Evolutionary conservation across 2,113 vertebrate genomes (phyloP).

Genomic region (Crotalus viridis): DNA sequence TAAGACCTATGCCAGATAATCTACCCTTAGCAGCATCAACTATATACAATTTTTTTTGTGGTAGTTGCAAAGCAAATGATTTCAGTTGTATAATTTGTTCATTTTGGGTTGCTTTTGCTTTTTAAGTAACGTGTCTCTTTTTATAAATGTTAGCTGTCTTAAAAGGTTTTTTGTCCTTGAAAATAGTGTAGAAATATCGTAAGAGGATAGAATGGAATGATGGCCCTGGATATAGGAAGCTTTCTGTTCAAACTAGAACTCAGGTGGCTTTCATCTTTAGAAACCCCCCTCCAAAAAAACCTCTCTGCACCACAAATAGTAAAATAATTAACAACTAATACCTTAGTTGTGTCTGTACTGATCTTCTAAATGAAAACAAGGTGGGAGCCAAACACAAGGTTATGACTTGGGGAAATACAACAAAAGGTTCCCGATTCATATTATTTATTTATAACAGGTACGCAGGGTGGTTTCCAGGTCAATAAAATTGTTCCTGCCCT

Average conservation of each 20-base stretch:
- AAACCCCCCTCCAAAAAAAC: neutral
- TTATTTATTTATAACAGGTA: neutral
- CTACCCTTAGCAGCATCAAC: neutral
- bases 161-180: neutral
- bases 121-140: neutral
- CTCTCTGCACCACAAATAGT: neutral
- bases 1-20: neutral
- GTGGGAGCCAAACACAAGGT: neutral
- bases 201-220: neutral
- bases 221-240: neutral
- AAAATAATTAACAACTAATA: neutral
- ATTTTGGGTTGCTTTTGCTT: neutral
- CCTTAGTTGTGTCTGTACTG: neutral
- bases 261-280: neutral
- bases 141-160: neutral
- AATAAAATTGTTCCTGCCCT: neutral
- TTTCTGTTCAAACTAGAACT: neutral
- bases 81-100: neutral
- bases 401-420: neutral
- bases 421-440: neutral
- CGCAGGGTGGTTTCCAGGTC: neutral
- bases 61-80: neutral
- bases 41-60: neutral
- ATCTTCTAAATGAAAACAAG: neutral
- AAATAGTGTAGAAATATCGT: neutral